Evolutionary conservation across 2,113 vertebrate genomes (phyloP).

Genomic region (Pomatorhinus ruficollis): DNA sequence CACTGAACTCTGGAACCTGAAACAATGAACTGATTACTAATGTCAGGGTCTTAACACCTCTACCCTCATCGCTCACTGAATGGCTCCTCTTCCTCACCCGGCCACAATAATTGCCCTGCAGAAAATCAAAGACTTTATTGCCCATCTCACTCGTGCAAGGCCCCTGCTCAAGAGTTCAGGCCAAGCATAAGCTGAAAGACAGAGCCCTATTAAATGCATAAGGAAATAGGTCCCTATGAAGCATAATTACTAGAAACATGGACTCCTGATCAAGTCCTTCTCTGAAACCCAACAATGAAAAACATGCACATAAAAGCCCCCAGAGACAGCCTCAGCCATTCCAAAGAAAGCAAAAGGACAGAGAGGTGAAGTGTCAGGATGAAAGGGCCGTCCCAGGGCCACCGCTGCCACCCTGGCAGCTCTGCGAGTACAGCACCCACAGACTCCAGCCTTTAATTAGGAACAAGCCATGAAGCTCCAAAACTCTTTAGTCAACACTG

Average conservation of each 20-base stretch:
- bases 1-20: not conserved
- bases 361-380: not conserved
- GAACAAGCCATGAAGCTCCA: not conserved
- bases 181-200: not conserved
- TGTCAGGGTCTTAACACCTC: not conserved
- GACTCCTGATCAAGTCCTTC: not conserved
- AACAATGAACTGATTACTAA: not conserved
- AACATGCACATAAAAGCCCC: not conserved
- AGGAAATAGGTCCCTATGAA: not conserved
- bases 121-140: conserved; percentile 22
- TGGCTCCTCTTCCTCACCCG: not conserved
- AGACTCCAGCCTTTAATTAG: not conserved
- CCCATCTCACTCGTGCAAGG: not conserved
- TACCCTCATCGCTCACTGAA: not conserved
- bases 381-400: not conserved
- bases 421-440: not conserved
- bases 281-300: not conserved
- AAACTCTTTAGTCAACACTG: not conserved
- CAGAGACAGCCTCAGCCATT: not conserved
- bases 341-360: not conserved
- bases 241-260: not conserved
- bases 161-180: not conserved
- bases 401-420: not conserved
- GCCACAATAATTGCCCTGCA: conserved; percentile 26
- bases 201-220: conserved; percentile 31